Evolutionary conservation across 1,140 invertebrate genomes (phyloP).

Genomic region (Solenopsis fugax): DNA sequence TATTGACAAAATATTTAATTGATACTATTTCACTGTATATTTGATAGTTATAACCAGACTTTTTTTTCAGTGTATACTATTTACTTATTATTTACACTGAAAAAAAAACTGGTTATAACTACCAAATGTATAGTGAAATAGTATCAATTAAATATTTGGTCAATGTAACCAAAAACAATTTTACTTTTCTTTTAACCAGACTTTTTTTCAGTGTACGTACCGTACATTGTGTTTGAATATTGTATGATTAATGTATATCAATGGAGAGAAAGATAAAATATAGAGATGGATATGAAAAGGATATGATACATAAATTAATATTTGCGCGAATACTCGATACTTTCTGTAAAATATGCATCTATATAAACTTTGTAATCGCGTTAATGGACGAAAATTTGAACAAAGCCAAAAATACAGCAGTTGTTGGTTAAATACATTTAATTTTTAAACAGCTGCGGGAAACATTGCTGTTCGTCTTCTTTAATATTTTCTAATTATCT

Average conservation of each 20-base stretch:
- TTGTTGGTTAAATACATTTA: background rate
- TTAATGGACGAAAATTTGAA: background rate
- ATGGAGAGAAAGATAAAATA: background rate
- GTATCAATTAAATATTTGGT: no score
- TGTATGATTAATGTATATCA: background rate
- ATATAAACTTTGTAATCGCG: background rate
- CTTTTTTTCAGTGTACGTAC: no score
- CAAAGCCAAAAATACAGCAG: background rate
- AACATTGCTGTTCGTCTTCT: background rate
- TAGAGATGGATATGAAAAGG: background rate
- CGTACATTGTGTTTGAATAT: background rate
- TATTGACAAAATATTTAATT: no score
- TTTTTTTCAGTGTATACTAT: no score
- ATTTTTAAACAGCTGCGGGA: background rate
- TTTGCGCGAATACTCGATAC: background rate
- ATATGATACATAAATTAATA: background rate
- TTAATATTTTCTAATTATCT: background rate
- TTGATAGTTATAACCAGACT: no score
- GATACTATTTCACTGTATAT: no score
- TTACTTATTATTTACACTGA: no score
- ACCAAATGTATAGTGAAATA: no score
- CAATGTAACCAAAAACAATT: no score
- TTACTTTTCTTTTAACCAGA: no score
- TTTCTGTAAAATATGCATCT: background rate
- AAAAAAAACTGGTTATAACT: no score